Percentiles rank a stretch among this genome's conserved stretches.
Evolutionary conservation across 2,113 vertebrate species (phyloP).

Genomic region (Dolichallabes microphthalmus): DNA sequence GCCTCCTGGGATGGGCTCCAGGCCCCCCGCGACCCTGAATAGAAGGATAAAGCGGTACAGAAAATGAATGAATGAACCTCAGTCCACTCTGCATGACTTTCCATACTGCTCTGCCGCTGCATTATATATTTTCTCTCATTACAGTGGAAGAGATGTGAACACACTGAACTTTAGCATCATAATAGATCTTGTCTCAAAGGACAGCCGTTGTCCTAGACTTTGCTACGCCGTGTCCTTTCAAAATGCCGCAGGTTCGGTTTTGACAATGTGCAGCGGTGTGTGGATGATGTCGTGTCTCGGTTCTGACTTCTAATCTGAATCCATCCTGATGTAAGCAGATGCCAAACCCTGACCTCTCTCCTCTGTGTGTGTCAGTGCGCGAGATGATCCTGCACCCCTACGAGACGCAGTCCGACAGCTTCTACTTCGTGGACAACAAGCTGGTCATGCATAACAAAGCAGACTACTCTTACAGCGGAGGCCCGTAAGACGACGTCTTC

Average conservation of each 20-base stretch:
- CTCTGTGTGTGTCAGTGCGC: slow-evolving; percentile 74
- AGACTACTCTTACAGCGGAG: slow-evolving; percentile 95
- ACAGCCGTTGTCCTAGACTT: too few relatives aligned
- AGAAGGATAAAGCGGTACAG: too few relatives aligned
- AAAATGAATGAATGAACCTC: too few relatives aligned
- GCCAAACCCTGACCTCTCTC: not conserved
- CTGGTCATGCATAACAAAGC: slow-evolving; percentile 99
- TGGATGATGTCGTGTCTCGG: not conserved
- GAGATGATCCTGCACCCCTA: slow-evolving; percentile 95
- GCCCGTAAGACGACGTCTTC: slow-evolving; percentile 70
- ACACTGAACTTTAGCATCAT: not conserved
- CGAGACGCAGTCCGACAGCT: slow-evolving; percentile 98
- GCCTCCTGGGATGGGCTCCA: too few relatives aligned
- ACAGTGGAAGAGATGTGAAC: not conserved
- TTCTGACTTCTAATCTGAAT: not conserved
- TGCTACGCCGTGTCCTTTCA: not conserved
- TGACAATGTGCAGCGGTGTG: not conserved
- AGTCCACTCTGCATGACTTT: not conserved
- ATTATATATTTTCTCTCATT: not conserved
- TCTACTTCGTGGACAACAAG: slow-evolving; percentile 99
- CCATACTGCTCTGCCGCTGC: not conserved
- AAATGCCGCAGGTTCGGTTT: not conserved
- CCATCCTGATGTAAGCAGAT: not conserved
- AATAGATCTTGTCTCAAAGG: not conserved
- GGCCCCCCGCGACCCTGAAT: too few relatives aligned